Evolutionary conservation across 2,888 invertebrate species (phyloP).

Genomic region (Poecilobothrus nobilitatus): DNA sequence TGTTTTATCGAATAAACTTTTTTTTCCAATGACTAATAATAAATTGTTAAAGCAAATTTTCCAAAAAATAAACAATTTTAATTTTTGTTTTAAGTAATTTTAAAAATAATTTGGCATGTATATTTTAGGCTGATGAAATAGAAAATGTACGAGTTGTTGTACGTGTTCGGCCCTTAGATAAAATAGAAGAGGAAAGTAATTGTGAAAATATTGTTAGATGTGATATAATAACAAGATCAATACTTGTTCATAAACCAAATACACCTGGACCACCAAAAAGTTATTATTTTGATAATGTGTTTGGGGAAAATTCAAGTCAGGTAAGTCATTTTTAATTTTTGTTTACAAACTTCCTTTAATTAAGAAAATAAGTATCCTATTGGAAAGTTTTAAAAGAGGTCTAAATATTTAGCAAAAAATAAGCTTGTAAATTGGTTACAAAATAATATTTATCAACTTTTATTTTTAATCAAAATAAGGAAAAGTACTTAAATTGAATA

Average conservation of each 20-base stretch:
- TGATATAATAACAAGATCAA: constrained; percentile 65
- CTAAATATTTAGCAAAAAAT: too few species aligned
- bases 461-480: too few species aligned
- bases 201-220: constrained; percentile 67
- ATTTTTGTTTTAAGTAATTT: background rate
- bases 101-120: background rate
- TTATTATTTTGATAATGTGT: constrained; percentile 93
- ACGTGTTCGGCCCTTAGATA: constrained; percentile 85
- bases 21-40: too few species aligned
- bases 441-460: too few species aligned
- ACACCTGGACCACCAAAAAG: constrained; percentile 73
- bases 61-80: too few species aligned
- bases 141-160: constrained; percentile 97
- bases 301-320: constrained; percentile 63
- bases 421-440: too few species aligned
- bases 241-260: constrained; percentile 68
- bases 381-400: too few species aligned
- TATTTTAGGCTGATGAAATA: constrained; percentile 48
- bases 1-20: too few species aligned
- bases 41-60: too few species aligned
- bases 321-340: background rate
- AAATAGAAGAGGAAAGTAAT: constrained; percentile 66
- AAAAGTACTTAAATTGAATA: too few species aligned
- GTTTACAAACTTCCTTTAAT: too few species aligned
- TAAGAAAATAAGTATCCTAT: too few species aligned